phyloP scores from a whole-genome alignment of 2,797 vertebrate species.

The Chrysocyon brachyurus region DNA sequence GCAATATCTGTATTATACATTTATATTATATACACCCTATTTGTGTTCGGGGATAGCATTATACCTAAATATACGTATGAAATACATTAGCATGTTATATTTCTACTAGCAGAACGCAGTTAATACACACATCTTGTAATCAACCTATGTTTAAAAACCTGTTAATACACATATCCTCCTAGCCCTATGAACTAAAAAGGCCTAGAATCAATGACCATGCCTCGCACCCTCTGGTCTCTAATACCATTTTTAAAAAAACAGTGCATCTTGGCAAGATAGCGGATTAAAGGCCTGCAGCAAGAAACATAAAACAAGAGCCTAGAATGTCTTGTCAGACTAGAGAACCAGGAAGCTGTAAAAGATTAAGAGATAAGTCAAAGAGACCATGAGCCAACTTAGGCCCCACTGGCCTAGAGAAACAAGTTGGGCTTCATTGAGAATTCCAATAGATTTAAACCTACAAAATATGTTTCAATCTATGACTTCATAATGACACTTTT shows the following conservation, averaged over 20 bases:
- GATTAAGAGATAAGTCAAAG: slow-evolving; percentile 3
- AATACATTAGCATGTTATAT: not conserved
- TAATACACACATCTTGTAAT: not conserved
- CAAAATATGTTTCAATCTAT: not conserved
- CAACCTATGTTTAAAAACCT: not conserved
- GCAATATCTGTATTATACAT: not conserved
- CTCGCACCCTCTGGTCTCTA: not conserved
- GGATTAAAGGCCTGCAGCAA: not conserved
- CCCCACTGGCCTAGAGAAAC: not conserved
- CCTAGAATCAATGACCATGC: not conserved
- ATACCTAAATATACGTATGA: slow-evolving; percentile 3
- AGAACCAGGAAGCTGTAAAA: slow-evolving; percentile 7
- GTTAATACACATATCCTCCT: not conserved
- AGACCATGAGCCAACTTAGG: not conserved
- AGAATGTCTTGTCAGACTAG: not conserved
- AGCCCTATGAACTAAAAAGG: not conserved
- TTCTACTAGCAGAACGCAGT: not conserved
- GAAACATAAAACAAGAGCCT: slow-evolving; percentile 30
- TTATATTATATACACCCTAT: not conserved
- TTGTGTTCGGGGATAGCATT: not conserved
- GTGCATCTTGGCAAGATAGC: not conserved
- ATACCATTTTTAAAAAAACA: not conserved
- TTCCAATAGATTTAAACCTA: not conserved
- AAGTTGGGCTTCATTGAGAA: not conserved
- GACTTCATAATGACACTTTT: not conserved